Evolutionary conservation across 2,888 invertebrate species (phyloP).

Genomic region (Girardia tigrina): DNA sequence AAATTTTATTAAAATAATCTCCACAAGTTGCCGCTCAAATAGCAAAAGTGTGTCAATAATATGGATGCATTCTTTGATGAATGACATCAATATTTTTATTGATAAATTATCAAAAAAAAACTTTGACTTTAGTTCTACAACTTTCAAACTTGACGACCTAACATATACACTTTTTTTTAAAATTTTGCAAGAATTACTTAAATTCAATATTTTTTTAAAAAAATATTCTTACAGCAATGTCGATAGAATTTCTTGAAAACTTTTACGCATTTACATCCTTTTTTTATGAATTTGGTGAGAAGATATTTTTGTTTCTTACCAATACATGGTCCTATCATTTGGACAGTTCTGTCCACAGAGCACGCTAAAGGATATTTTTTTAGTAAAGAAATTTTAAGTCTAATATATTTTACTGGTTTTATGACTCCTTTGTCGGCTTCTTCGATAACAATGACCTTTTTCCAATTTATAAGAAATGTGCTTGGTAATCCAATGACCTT

Average conservation of each 20-base stretch:
- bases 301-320: conserved; percentile 30
- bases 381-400: background rate
- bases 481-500: conserved; percentile 23
- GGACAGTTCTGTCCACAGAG: background rate
- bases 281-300: background rate
- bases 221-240: conserved; percentile 34
- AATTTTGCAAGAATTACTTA: too few species aligned
- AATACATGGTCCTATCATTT: conserved; percentile 26
- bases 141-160: too few species aligned
- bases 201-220: background rate
- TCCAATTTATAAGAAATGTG: background rate
- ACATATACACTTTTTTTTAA: too few species aligned
- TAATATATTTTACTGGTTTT: background rate
- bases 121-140: background rate
- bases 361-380: conserved; percentile 21
- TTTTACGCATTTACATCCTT: conserved; percentile 27
- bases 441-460: conserved; percentile 18
- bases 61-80: too few species aligned
- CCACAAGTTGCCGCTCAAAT: too few species aligned
- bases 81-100: too few species aligned
- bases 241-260: background rate
- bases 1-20: too few species aligned
- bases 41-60: too few species aligned
- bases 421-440: background rate
- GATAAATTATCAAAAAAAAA: background rate